Evolutionary conservation across 1,140 invertebrate species (phyloP).

Genomic region (Drosophila nebulosa): DNA sequence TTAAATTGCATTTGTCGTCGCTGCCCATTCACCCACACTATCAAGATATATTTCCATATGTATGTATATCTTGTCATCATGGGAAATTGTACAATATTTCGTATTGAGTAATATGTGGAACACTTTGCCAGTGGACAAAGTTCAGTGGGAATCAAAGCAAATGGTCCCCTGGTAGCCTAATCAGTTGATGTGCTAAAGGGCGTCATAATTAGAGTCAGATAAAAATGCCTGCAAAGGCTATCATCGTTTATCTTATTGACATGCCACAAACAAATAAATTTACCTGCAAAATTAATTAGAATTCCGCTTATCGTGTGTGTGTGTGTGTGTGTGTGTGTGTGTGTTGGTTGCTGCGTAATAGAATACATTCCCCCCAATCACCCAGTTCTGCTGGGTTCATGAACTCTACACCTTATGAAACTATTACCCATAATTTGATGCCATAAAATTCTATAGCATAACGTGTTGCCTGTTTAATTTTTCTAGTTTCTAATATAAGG

Average conservation of each 20-base stretch:
- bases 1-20: neutral
- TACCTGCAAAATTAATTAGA: neutral
- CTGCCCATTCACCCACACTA: neutral
- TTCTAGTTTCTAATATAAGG: neutral
- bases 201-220: neutral
- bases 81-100: neutral
- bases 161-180: neutral
- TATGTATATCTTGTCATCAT: neutral
- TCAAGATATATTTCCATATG: neutral
- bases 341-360: neutral
- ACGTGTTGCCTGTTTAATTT: no score
- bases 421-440: neutral
- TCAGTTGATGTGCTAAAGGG: neutral
- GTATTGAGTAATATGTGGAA: neutral
- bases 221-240: neutral
- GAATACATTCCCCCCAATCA: neutral
- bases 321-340: no score
- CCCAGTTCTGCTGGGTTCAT: neutral
- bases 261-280: neutral
- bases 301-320: neutral
- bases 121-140: neutral
- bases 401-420: neutral
- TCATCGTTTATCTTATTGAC: neutral
- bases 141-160: neutral
- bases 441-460: no score